These are phyloP conservation scores for Epizoanthus illoricatus DNA, from an alignment of 92 coral and sea anemone genomes.

Conservation along the genomic window DNA sequence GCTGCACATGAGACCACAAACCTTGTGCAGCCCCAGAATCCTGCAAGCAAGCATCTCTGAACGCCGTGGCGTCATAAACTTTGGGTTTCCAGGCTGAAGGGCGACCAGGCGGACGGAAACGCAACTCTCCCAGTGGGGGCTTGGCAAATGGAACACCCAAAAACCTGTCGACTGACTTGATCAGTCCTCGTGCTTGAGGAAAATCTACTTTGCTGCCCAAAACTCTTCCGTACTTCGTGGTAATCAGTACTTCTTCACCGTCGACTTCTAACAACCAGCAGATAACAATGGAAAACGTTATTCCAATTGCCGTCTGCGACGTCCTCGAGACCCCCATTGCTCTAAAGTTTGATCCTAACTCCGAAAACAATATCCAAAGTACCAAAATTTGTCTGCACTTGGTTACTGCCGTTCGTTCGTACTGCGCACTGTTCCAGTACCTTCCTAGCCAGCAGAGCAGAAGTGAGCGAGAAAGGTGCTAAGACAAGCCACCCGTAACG, in stretches of 20 bases:
- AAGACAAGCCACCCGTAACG: no score
- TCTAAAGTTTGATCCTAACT: background rate
- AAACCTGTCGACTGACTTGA: slow-evolving; percentile 62
- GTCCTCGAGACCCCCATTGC: background rate
- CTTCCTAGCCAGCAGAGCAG: background rate
- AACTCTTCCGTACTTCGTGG: slow-evolving; percentile 59
- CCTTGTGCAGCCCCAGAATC: slow-evolving; percentile 40
- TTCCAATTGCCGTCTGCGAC: background rate
- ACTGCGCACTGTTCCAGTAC: background rate
- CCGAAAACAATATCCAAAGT: no score
- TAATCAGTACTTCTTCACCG: slow-evolving; percentile 22
- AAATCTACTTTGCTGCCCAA: slow-evolving; percentile 59
- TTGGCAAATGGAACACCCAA: slow-evolving; percentile 82
- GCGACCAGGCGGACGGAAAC: slow-evolving; percentile 61
- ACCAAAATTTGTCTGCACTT: background rate
- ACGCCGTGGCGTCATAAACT: slow-evolving; percentile 61
- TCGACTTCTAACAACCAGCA: background rate
- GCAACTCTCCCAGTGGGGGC: slow-evolving; percentile 67
- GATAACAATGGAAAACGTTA: background rate
- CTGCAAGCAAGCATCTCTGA: slow-evolving; percentile 64
- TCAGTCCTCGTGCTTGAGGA: slow-evolving; percentile 45
- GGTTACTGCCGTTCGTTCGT: background rate
- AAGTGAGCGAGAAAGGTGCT: no score
- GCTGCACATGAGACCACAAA: slow-evolving; percentile 61
- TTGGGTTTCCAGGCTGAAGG: slow-evolving; percentile 58